phyloP scores from a whole-genome alignment of 2,888 invertebrate genomes.

The Lepetodrilus schrolli region DNA sequence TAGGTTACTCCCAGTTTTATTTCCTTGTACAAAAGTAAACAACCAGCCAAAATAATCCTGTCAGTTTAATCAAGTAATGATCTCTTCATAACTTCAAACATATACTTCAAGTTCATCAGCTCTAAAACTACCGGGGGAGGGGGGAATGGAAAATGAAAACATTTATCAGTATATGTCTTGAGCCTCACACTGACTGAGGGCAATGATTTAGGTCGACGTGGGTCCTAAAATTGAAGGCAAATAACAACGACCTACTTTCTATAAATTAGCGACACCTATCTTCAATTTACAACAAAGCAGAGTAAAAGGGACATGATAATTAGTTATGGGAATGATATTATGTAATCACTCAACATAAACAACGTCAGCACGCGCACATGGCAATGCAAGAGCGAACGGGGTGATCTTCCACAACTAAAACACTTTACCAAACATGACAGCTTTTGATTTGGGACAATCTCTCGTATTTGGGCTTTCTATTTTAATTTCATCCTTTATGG shows the following conservation, averaged over 20 bases:
- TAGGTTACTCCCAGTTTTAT: too few species aligned
- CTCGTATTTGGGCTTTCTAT: not conserved
- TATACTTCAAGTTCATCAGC: too few species aligned
- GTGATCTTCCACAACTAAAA: constrained; percentile 1
- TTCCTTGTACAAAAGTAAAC: too few species aligned
- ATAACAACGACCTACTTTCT: not conserved
- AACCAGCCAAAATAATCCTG: too few species aligned
- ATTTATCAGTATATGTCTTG: too few species aligned
- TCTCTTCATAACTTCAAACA: too few species aligned
- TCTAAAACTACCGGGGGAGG: too few species aligned
- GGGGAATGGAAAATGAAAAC: too few species aligned
- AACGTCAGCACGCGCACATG: constrained; percentile 11
- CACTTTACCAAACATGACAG: constrained; percentile 7
- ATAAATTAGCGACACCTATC: not conserved
- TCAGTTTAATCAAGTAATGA: too few species aligned
- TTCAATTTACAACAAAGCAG: not conserved
- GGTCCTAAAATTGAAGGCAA: not conserved
- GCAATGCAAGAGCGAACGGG: not conserved
- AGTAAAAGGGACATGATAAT: not conserved
- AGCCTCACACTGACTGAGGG: too few species aligned
- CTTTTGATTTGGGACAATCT: constrained; percentile 18
- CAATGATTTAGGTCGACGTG: not conserved
- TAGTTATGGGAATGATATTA: constrained; percentile 12
- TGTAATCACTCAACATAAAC: constrained; percentile 7
- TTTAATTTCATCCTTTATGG: not conserved